Conservation (phyloP, 2,888 invertebrate species). For the Morpho helenor region DNA sequence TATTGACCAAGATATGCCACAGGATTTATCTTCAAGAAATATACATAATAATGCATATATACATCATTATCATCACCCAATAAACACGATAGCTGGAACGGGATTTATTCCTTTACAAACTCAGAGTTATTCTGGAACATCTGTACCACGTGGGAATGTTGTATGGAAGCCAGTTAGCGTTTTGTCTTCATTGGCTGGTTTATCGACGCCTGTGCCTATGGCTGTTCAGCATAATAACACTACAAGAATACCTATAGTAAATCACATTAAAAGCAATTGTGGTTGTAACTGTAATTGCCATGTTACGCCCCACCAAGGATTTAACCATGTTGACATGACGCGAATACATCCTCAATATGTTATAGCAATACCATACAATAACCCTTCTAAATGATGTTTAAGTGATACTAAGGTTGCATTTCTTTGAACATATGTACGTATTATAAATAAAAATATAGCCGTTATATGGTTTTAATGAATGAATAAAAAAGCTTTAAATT, state of each 20-base stretch:
- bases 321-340: slow-evolving; percentile 25
- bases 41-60: slow-evolving; percentile 1
- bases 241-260: slow-evolving; percentile 17
- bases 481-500: too few relatives aligned
- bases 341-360: slow-evolving; percentile 42
- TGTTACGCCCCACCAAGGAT: slow-evolving; percentile 5
- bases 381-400: slow-evolving; percentile 13
- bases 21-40: slow-evolving; percentile 34
- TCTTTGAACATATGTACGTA: not conserved
- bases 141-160: slow-evolving; percentile 39
- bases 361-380: slow-evolving; percentile 41
- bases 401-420: not conserved
- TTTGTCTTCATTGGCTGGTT: slow-evolving; percentile 29
- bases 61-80: slow-evolving; percentile 7
- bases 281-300: slow-evolving; percentile 52
- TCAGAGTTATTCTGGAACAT: slow-evolving; percentile 33
- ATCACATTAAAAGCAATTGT: slow-evolving; percentile 21
- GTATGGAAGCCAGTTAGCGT: slow-evolving; percentile 50
- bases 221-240: slow-evolving; percentile 16
- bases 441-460: not conserved
- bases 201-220: slow-evolving; percentile 25
- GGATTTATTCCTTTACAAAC: slow-evolving; percentile 31
- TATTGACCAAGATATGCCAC: slow-evolving; percentile 25
- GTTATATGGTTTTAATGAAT: too few relatives aligned
- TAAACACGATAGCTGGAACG: slow-evolving; percentile 13